Conservation (phyloP, 2,888 invertebrate genomes). For the Torymus texanus region DNA sequence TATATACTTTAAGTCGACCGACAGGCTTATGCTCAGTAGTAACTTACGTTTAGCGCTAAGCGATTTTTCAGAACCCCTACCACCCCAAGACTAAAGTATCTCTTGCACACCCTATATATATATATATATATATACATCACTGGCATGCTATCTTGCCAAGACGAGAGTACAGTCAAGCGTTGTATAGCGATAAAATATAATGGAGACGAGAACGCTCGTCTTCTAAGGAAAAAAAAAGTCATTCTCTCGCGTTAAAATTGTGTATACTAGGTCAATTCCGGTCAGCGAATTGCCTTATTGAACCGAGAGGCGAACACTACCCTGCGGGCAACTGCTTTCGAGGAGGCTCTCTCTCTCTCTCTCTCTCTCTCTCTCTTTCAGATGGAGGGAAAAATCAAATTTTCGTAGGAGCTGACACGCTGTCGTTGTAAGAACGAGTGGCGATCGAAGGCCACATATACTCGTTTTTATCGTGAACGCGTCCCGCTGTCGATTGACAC, state of each 20-base stretch:
- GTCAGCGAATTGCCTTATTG: slow-evolving; percentile 74
- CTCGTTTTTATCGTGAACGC: slow-evolving; percentile 27
- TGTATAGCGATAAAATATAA: slow-evolving; percentile 52
- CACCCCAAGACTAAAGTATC: neutral
- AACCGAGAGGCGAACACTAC: slow-evolving; percentile 65
- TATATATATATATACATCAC: slow-evolving; percentile 34
- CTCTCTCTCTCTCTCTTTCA: slow-evolving; percentile 61
- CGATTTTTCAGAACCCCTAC: slow-evolving; percentile 31
- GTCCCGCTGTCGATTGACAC: slow-evolving; percentile 35
- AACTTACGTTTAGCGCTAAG: slow-evolving; percentile 50
- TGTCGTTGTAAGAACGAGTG: slow-evolving; percentile 63
- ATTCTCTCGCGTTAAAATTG: slow-evolving; percentile 24
- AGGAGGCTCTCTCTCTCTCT: slow-evolving; percentile 57
- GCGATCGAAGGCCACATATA: slow-evolving; percentile 39
- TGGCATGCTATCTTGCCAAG: slow-evolving; percentile 26
- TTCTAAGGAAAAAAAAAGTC: slow-evolving; percentile 41
- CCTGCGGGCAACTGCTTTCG: slow-evolving; percentile 62
- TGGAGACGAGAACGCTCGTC: slow-evolving; percentile 20
- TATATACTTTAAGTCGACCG: slow-evolving; percentile 3
- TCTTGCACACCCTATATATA: too few relatives aligned
- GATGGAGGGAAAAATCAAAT: slow-evolving; percentile 74
- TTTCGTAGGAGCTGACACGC: slow-evolving; percentile 57
- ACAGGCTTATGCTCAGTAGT: slow-evolving; percentile 54
- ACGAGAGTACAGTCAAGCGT: slow-evolving; percentile 8
- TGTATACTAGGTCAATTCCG: slow-evolving; percentile 70